Conservation (phyloP, 2,797 vertebrate genomes). For the Notolabrus celidotus region DNA sequence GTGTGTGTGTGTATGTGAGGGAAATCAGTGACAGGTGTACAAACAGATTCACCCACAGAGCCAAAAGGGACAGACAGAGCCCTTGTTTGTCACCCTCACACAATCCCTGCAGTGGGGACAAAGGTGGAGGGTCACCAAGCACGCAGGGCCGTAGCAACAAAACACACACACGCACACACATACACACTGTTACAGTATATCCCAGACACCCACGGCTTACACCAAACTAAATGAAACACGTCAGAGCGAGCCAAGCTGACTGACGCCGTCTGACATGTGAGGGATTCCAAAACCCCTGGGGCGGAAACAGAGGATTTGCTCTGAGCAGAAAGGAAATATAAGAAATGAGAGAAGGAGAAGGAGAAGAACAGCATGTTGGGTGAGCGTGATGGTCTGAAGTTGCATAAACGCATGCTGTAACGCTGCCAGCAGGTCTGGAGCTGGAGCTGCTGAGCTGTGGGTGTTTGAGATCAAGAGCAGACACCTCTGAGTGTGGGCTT, state of each 20-base stretch:
- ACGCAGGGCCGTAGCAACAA: slow-evolving; percentile 22
- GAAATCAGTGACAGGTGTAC: slow-evolving; percentile 64
- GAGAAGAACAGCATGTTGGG: slow-evolving; percentile 17
- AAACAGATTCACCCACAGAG: slow-evolving; percentile 59
- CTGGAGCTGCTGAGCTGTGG: slow-evolving; percentile 24
- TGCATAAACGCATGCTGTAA: slow-evolving; percentile 14
- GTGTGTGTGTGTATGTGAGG: slow-evolving; percentile 30
- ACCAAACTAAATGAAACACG: slow-evolving; percentile 46
- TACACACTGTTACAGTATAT: slow-evolving; percentile 27
- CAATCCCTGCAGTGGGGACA: slow-evolving; percentile 45
- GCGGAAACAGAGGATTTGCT: slow-evolving; percentile 38
- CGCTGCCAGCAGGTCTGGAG: slow-evolving; percentile 17
- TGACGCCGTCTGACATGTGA: slow-evolving; percentile 29
- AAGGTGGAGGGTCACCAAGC: slow-evolving; percentile 48
- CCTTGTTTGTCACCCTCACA: slow-evolving; percentile 59
- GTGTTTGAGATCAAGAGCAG: slow-evolving; percentile 24
- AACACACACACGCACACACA: slow-evolving; percentile 20
- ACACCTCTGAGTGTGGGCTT: slow-evolving; percentile 12
- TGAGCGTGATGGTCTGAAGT: slow-evolving; percentile 24
- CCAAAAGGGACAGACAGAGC: slow-evolving; percentile 37
- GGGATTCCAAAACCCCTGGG: slow-evolving; percentile 29
- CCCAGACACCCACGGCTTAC: slow-evolving; percentile 26
- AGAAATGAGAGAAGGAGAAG: neutral
- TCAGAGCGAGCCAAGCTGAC: slow-evolving; percentile 16
- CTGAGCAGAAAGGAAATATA: neutral